Conservation (phyloP, 2,797 vertebrate species). For the Leucoraja ocellata region DNA sequence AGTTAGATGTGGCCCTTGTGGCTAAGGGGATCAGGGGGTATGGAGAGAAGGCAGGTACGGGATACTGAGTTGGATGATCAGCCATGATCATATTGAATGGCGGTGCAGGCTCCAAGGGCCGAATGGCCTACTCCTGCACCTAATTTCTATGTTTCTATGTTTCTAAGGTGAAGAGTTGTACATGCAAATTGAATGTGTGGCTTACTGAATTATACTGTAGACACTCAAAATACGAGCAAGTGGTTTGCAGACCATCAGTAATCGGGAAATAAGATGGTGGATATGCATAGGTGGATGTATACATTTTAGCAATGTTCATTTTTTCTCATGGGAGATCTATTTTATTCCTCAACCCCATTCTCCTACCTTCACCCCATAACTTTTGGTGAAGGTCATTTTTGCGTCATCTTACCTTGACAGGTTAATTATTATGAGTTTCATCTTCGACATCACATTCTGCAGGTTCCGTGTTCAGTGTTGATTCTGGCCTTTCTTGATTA, state of each 20-base stretch:
- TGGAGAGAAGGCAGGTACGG: no score
- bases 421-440: background rate
- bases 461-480: background rate
- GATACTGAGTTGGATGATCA: no score
- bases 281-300: background rate
- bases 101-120: no score
- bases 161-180: background rate
- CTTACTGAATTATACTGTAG: background rate
- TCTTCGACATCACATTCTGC: background rate
- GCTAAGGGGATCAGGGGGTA: no score
- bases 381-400: background rate
- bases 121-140: no score
- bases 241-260: background rate
- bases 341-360: no score
- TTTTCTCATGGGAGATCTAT: no score
- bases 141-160: no score
- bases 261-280: background rate
- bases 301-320: no score
- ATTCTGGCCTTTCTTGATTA: background rate
- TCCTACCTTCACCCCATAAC: no score
- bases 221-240: background rate
- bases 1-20: no score
- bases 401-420: background rate
- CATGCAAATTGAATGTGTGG: background rate
- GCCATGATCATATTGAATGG: no score